Evolutionary conservation across 1,140 invertebrate genomes (phyloP), one percentile per base, ranked within the genome.

Genomic region (Bombus polaris): DNA sequence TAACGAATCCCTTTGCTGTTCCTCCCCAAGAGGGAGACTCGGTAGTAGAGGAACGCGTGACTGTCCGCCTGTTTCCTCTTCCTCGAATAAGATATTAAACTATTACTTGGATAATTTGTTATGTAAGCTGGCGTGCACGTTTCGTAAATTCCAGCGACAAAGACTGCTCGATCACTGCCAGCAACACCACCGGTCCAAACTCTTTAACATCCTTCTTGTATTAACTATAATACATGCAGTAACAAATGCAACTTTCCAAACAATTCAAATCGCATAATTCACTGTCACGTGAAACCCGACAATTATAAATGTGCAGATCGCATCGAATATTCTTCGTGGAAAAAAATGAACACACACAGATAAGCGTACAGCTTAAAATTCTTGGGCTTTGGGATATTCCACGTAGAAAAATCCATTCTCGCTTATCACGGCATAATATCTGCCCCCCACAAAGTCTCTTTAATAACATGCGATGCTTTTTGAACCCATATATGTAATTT

Each of bases 31-130:
- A 18, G 44, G 42, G 5, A 57, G 76, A 76, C 53, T 76, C 39
- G 57, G 28, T 18, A 13, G 3, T 28, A 15, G 28, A 39, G n/a
- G 8, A 32, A 32, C n/a, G 37, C 47, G 13, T 32, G 25, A 28
- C 28, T 62, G 59, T 62, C 57, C n/a, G n/a, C 18, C 47, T 15
- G 53, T 76, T 88, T 78, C 32, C 72, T 32, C n/a, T 47, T 22
- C 76, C 10, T 28, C 37, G n/a, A 79, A 70, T 35, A 85, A 85
- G 76, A 81, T 88, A 89, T 89, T 89, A 89, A 89, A 89, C 80
- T 86, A 83, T 89, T 89, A 83, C 87, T 73, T 59, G 59, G 84
- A 81, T 89, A 87, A 89, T 89, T 89, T 89, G 88, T 89, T 89
- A 89, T 62, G 44, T 57, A 81, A 83, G 66, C 84, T 81, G 59